These are phyloP conservation scores for Bos indicus DNA, from an alignment of 2,113 vertebrate species.

Conservation along the genomic window DNA sequence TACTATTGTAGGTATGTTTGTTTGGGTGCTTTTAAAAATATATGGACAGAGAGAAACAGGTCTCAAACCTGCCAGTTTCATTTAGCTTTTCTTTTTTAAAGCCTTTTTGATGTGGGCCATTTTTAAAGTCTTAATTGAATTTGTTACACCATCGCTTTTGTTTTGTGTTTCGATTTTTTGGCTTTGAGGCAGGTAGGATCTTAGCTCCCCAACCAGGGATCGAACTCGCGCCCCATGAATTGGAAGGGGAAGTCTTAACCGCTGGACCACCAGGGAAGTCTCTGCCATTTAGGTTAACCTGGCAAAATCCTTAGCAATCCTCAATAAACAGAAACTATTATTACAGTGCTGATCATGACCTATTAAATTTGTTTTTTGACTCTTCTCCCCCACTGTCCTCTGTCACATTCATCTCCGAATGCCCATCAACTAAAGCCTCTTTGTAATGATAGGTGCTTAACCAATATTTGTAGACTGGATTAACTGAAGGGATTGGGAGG, in stretches of 20 bases:
- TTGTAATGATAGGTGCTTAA: neutral
- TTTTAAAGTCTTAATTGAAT: neutral
- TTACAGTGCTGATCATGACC: neutral
- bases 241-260: neutral
- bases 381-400: neutral
- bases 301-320: neutral
- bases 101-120: neutral
- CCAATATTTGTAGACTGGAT: neutral
- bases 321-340: neutral
- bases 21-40: neutral
- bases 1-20: neutral
- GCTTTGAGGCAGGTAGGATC: neutral
- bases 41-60: neutral
- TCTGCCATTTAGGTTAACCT: neutral
- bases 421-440: neutral
- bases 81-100: neutral
- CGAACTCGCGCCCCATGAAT: rapidly evolving
- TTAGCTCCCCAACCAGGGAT: neutral
- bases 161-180: neutral
- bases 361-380: neutral
- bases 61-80: neutral
- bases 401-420: neutral
- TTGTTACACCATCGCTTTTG: neutral
- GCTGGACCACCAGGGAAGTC: rapidly evolving
- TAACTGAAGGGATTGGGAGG: neutral